A percentile compares a stretch with the other conserved stretches of the same genome.
Evolutionary conservation across 1,140 invertebrate species (phyloP).

Genomic region (Aphis gossypii): DNA sequence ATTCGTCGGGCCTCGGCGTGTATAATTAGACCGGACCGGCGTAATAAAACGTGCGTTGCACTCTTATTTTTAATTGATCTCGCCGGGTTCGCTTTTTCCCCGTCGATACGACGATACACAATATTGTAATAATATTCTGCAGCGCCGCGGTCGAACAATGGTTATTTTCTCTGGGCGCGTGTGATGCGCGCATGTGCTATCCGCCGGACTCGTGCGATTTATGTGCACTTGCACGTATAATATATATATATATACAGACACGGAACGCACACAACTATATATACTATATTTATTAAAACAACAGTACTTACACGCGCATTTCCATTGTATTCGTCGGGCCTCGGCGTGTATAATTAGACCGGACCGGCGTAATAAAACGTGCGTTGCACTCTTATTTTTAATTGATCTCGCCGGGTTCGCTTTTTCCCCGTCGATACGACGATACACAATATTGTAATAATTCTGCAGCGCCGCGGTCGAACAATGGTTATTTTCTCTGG

Average conservation of each 20-base stretch:
- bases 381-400: slow-evolving; percentile 55
- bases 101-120: background rate
- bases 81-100: slow-evolving; percentile 7
- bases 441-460: background rate
- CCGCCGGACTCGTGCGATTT: background rate
- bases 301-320: background rate
- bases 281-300: background rate
- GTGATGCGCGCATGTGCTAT: too few species aligned
- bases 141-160: background rate
- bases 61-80: slow-evolving; percentile 56
- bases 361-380: slow-evolving; percentile 50
- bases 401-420: slow-evolving; percentile 39
- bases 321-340: slow-evolving; percentile 11
- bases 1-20: background rate
- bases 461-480: background rate
- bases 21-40: slow-evolving; percentile 39
- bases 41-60: slow-evolving; percentile 57
- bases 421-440: slow-evolving; percentile 32
- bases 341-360: slow-evolving; percentile 31
- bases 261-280: background rate
- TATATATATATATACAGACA: background rate
- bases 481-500: slow-evolving; percentile 20
- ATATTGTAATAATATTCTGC: slow-evolving; percentile 7
- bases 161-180: background rate
- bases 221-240: background rate